Evolutionary conservation across 2,888 invertebrate genomes (phyloP).

Genomic region (Drosophila ezoana): DNA sequence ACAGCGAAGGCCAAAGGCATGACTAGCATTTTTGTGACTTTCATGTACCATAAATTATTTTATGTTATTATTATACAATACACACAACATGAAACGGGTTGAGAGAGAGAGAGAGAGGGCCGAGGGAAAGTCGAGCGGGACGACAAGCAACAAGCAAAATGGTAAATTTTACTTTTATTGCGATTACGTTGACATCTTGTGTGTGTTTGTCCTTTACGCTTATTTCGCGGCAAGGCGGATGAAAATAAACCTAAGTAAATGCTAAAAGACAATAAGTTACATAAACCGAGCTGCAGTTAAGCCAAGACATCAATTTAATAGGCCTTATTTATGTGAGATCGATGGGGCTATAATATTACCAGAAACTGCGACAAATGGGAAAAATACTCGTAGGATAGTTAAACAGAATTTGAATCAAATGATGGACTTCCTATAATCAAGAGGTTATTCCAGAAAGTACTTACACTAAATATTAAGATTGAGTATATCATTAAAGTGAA

Average conservation of each 20-base stretch:
- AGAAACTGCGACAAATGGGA: background rate
- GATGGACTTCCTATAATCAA: no score
- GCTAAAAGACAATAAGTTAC: conserved; percentile 14
- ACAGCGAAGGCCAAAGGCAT: conserved; percentile 39
- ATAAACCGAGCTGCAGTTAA: conserved; percentile 17
- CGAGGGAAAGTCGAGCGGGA: background rate
- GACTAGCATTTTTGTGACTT: conserved; percentile 76
- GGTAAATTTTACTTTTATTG: conserved; percentile 67
- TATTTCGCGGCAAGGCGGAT: background rate
- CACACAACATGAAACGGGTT: conserved; percentile 44
- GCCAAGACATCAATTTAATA: conserved; percentile 15
- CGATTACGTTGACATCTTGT: conserved; percentile 47
- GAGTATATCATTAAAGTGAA: no score
- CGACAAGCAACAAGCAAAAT: conserved; percentile 59
- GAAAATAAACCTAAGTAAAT: conserved; percentile 9
- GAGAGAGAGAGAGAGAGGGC: background rate
- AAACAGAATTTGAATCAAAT: no score
- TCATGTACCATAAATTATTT: conserved; percentile 80
- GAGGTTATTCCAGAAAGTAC: no score
- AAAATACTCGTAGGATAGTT: no score
- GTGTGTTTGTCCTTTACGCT: conserved; percentile 11
- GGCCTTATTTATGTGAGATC: conserved; percentile 4
- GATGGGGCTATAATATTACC: background rate
- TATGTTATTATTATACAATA: conserved; percentile 79
- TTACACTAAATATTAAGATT: no score